Conservation (phyloP, 2,797 vertebrate species). For the Caiman crocodilus region DNA sequence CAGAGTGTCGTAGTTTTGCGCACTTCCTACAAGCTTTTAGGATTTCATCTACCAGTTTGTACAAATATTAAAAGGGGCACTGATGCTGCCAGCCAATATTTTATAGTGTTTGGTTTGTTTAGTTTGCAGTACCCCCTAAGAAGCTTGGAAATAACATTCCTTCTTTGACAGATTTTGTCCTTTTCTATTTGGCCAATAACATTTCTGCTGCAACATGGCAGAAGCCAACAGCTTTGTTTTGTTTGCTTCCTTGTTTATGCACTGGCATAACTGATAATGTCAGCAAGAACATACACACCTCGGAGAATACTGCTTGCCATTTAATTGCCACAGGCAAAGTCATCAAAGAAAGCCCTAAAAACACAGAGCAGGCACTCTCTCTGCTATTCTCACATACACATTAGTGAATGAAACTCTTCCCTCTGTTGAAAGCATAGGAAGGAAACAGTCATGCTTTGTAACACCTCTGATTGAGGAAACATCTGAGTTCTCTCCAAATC, state of each 20-base stretch:
- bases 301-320: not conserved
- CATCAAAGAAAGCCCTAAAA: not conserved
- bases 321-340: not conserved
- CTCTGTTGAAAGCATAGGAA: not conserved
- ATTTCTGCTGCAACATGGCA: conserved; percentile 14
- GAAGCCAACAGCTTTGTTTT: conserved; percentile 35
- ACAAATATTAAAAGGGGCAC: not conserved
- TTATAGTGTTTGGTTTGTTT: conserved; percentile 40
- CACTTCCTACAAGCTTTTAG: not conserved
- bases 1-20: not conserved
- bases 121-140: conserved; percentile 26
- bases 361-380: not conserved
- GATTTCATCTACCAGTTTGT: not conserved
- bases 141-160: conserved; percentile 39
- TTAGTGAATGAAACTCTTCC: not conserved
- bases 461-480: not conserved
- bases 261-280: not conserved
- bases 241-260: conserved; percentile 13
- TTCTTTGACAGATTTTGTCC: conserved; percentile 47
- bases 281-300: not conserved
- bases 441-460: not conserved
- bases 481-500: not conserved
- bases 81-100: not conserved
- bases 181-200: conserved; percentile 38
- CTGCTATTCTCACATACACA: not conserved